A percentile compares a stretch with the other conserved stretches of the same genome.
Evolutionary conservation across 2,113 vertebrate genomes (phyloP).

Genomic region (Phyllostomus discolor): DNA sequence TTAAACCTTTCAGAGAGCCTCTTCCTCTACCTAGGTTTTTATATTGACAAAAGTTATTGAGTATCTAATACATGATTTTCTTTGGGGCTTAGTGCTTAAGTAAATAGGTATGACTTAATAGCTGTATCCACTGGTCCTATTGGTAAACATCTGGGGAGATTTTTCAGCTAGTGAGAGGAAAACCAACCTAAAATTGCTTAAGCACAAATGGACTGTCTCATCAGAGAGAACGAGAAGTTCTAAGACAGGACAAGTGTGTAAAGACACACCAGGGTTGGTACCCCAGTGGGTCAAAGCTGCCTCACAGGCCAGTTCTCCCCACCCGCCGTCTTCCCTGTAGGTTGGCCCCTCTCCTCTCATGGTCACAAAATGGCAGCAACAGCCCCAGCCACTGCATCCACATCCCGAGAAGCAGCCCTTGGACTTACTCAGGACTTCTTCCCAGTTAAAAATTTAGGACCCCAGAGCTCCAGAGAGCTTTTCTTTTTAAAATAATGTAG

Average conservation of each 20-base stretch:
- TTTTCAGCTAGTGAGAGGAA: not conserved
- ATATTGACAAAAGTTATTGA: not conserved
- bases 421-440: not conserved
- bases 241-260: not conserved
- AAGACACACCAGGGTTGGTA: no score
- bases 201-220: not conserved
- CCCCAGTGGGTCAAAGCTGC: not conserved
- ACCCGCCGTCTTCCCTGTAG: accelerated
- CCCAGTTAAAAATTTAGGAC: not conserved
- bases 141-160: not conserved
- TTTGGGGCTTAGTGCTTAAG: not conserved
- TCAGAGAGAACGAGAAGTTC: not conserved
- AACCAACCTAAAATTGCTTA: not conserved
- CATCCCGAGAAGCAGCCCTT: accelerated
- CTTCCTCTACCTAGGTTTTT: not conserved
- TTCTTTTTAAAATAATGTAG: not conserved
- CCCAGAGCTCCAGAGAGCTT: not conserved
- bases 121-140: not conserved
- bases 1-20: not conserved
- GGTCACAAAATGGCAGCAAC: constrained; percentile 40
- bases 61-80: not conserved
- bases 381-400: not conserved
- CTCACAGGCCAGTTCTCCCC: not conserved
- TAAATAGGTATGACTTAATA: not conserved
- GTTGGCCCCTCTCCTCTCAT: accelerated